phyloP scores from a whole-genome alignment of 2,888 invertebrate genomes.

The Morpho helenor region DNA sequence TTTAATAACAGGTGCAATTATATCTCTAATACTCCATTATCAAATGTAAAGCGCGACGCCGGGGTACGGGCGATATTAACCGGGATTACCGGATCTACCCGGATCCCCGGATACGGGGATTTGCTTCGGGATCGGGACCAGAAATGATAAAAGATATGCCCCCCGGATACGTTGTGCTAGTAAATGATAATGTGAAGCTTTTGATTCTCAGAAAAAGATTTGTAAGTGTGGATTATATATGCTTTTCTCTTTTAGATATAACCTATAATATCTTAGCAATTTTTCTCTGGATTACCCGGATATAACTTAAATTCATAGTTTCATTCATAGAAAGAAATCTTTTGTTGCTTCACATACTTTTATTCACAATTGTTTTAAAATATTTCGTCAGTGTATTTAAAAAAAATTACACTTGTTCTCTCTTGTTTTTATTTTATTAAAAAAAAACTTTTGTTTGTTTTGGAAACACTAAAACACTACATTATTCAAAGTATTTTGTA shows the following conservation, averaged over 20 bases:
- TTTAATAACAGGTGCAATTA: slow-evolving; percentile 58
- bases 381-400: no score
- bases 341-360: no score
- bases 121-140: slow-evolving; percentile 71
- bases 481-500: no score
- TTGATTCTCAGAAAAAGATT: slow-evolving; percentile 21
- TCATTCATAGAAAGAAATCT: no score
- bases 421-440: no score
- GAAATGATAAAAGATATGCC: slow-evolving; percentile 73
- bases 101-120: slow-evolving; percentile 73
- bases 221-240: background rate
- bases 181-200: slow-evolving; percentile 33
- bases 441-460: no score
- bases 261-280: no score
- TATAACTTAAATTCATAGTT: background rate
- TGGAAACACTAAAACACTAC: no score
- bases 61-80: slow-evolving; percentile 69
- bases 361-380: no score
- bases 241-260: background rate
- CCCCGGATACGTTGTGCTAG: slow-evolving; percentile 36
- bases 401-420: no score
- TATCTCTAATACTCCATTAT: slow-evolving; percentile 70
- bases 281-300: background rate
- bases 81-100: slow-evolving; percentile 73
- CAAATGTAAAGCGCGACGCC: slow-evolving; percentile 51